Evolutionary conservation across 2,113 vertebrate genomes (phyloP).

Genomic region (Neogale vison): DNA sequence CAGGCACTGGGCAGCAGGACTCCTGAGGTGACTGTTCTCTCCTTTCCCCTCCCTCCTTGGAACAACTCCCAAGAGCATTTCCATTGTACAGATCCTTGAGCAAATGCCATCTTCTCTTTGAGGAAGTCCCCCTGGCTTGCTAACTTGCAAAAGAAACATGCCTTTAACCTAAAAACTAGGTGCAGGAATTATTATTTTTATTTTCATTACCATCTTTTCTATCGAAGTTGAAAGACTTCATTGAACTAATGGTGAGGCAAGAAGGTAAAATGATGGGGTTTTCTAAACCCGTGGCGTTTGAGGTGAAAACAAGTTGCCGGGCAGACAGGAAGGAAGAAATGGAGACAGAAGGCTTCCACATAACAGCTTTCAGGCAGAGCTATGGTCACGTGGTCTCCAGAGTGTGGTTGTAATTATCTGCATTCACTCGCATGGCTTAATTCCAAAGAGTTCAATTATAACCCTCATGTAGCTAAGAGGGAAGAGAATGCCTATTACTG

Average conservation of each 20-base stretch:
- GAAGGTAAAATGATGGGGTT: not conserved
- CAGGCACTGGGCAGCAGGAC: not conserved
- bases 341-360: conserved; percentile 29
- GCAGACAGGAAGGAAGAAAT: not conserved
- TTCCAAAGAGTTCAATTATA: conserved; percentile 61
- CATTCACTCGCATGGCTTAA: conserved; percentile 41
- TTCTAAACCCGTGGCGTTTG: not conserved
- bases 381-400: not conserved
- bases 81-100: not conserved
- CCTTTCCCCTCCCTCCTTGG: not conserved
- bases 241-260: conserved; percentile 3
- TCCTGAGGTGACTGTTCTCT: not conserved
- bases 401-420: conserved; percentile 37
- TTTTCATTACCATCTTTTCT: conserved; percentile 10
- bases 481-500: not conserved
- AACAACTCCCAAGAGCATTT: not conserved
- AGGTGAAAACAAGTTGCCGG: conserved; percentile 37
- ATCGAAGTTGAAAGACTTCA: not conserved
- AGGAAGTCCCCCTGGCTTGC: not conserved
- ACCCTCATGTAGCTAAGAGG: not conserved
- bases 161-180: not conserved
- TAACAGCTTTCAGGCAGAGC: conserved; percentile 23
- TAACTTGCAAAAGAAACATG: conserved; percentile 4
- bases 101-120: conserved; percentile 8
- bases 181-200: not conserved